Conservation (phyloP, 2,888 invertebrate species). For the Drosophila pseudotakahashii region DNA sequence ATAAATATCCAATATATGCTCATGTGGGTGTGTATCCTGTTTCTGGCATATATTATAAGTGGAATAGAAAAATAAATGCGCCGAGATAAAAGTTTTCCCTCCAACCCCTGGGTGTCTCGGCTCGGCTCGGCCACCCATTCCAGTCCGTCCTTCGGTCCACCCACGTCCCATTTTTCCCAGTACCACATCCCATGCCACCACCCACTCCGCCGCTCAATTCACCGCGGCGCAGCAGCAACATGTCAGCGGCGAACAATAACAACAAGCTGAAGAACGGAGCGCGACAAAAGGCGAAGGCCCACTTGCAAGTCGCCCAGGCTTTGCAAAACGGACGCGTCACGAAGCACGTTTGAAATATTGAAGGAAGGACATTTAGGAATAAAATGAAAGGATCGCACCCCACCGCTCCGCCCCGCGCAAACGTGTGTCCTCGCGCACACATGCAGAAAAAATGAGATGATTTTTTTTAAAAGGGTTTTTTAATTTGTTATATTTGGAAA, state of each 20-base stretch:
- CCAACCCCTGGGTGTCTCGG: constrained; percentile 35
- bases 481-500: not conserved
- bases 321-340: constrained; percentile 77
- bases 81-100: constrained; percentile 77
- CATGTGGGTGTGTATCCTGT: constrained; percentile 80
- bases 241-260: constrained; percentile 73
- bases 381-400: constrained; percentile 80
- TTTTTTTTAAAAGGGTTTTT: constrained; percentile 1
- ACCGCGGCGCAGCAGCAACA: constrained; percentile 73
- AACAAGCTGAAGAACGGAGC: constrained; percentile 40
- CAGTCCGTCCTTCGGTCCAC: not conserved
- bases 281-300: constrained; percentile 56
- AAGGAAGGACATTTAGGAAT: constrained; percentile 81
- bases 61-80: constrained; percentile 82
- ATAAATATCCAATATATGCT: constrained; percentile 81
- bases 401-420: constrained; percentile 57
- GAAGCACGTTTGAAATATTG: constrained; percentile 82
- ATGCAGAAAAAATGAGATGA: constrained; percentile 2
- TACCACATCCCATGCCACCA: constrained; percentile 29
- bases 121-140: constrained; percentile 16
- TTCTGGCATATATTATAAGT: constrained; percentile 83
- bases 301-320: constrained; percentile 72
- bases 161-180: constrained; percentile 15
- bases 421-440: constrained; percentile 39
- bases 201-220: constrained; percentile 63